Conservation (phyloP, 1,140 invertebrate genomes). For the Sitophilus oryzae region DNA sequence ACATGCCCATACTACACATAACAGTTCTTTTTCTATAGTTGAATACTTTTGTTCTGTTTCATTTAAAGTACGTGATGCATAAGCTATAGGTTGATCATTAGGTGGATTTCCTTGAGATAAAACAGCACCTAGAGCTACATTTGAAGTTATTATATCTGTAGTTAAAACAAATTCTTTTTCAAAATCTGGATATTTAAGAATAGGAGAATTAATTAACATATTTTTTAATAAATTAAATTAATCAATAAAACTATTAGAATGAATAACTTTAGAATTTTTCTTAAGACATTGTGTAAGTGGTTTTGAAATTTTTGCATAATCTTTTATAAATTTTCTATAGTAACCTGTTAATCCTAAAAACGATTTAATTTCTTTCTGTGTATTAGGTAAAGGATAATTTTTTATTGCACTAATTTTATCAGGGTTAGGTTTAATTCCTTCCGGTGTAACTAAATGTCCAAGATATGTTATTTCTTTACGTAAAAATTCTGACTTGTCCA, state of each 20-base stretch:
- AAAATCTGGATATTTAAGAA: constrained; percentile 41
- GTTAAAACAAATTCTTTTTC: constrained; percentile 37
- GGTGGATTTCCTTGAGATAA: no score
- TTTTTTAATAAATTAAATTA: constrained; percentile 10
- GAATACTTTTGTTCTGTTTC: constrained; percentile 12
- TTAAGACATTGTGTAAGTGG: constrained; percentile 10
- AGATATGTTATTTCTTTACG: constrained; percentile 14
- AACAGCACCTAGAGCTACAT: constrained; percentile 37
- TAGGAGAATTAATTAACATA: no score
- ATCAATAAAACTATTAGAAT: not conserved
- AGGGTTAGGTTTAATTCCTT: no score
- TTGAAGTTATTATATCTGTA: constrained; percentile 41
- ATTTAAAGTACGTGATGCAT: constrained; percentile 17
- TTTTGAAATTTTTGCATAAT: constrained; percentile 20
- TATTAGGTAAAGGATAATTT: no score
- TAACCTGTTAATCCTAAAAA: no score
- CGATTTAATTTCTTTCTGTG: no score
- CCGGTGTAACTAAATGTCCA: constrained; percentile 10
- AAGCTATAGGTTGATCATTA: no score
- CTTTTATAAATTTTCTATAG: no score
- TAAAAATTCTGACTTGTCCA: no score
- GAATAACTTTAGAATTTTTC: no score
- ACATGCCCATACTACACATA: constrained; percentile 16
- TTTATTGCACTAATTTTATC: no score
- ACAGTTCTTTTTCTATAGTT: constrained; percentile 17